phyloP scores from a whole-genome alignment of 2,113 vertebrate genomes.

The Tragelaphus strepsiceros region DNA sequence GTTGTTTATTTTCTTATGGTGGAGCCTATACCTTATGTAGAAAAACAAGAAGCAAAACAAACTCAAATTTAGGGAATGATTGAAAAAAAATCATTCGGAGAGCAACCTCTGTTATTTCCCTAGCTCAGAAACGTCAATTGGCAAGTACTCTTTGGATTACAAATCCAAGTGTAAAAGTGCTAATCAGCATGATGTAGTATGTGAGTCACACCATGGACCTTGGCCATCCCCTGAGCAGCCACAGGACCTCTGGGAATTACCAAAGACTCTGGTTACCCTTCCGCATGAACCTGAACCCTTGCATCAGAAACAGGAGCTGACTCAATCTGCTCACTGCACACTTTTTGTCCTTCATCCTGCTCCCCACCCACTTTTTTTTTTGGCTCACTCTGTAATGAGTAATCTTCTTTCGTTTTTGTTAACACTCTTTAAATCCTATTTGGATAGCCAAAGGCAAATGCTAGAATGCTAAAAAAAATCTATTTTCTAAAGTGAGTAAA shows the following conservation, averaged over 20 bases:
- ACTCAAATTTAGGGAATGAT: neutral
- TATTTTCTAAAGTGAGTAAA: constrained; percentile 26
- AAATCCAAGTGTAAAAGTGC: constrained; percentile 31
- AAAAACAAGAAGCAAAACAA: neutral
- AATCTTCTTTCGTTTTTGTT: neutral
- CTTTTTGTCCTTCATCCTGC: neutral
- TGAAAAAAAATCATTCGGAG: neutral
- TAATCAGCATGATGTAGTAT: neutral
- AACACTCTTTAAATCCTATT: neutral
- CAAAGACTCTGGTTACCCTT: neutral
- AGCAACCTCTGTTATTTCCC: neutral
- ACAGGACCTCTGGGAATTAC: neutral
- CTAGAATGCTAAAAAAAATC: neutral
- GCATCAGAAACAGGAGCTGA: neutral
- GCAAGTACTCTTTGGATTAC: constrained; percentile 8
- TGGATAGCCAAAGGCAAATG: neutral
- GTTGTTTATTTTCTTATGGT: neutral
- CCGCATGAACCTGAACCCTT: neutral
- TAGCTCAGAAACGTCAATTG: neutral
- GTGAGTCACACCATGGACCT: neutral
- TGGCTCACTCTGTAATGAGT: neutral
- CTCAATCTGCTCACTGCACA: neutral
- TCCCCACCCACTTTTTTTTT: neutral
- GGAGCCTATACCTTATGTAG: neutral
- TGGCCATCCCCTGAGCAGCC: neutral